Percentiles rank a stretch among this genome's conserved stretches.
Evolutionary conservation across 2,888 invertebrate genomes (phyloP).

Genomic region (Epirrita christyi): DNA sequence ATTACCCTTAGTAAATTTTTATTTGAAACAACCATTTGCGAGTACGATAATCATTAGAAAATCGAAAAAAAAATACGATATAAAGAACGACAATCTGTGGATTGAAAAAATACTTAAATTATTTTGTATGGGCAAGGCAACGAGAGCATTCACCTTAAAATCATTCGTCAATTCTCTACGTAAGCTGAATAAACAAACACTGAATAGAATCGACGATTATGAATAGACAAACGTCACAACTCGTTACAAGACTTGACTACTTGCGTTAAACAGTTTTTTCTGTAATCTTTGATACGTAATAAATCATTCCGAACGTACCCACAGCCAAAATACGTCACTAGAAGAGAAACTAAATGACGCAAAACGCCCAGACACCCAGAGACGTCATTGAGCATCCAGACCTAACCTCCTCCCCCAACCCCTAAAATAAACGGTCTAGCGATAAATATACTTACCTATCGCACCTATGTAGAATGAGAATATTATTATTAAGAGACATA

Average conservation of each 20-base stretch:
- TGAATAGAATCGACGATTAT: not conserved
- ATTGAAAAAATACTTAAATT: too few species aligned
- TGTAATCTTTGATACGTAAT: not conserved
- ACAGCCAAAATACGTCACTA: not conserved
- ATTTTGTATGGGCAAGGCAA: too few species aligned
- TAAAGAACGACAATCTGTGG: too few species aligned
- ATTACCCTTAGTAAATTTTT: too few species aligned
- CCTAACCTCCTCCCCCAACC: not conserved
- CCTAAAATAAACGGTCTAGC: conserved; percentile 4
- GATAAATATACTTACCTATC: not conserved
- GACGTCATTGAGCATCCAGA: conserved; percentile 17
- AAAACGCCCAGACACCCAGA: conserved; percentile 13
- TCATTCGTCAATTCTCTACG: not conserved
- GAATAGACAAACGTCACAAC: not conserved
- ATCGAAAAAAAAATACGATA: too few species aligned
- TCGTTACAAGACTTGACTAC: not conserved
- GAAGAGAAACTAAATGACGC: conserved; percentile 1
- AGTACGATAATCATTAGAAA: too few species aligned
- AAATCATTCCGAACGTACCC: not conserved
- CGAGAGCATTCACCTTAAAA: too few species aligned
- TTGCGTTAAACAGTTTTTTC: not conserved
- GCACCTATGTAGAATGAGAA: too few species aligned
- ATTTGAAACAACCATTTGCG: too few species aligned
- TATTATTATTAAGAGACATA: too few species aligned
- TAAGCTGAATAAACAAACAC: not conserved